Evolutionary conservation across 2,888 invertebrate genomes (phyloP), one percentile per base, ranked within the genome.

Genomic region (Trachelus tabidus): DNA sequence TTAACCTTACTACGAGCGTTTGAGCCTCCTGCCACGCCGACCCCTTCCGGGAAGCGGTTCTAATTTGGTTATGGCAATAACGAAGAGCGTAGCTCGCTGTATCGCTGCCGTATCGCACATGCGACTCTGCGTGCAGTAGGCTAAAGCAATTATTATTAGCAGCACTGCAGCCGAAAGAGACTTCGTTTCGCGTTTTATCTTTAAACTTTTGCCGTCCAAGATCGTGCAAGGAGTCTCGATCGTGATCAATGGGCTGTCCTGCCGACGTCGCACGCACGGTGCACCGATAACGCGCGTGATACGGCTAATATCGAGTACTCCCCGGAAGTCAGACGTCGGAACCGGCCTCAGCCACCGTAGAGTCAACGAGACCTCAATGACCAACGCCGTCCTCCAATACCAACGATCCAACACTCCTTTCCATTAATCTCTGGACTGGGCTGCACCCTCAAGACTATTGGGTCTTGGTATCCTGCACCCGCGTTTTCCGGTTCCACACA

Each of bases 1-100:
- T 84, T 84, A 85, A 83, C 81, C 83, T 82, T 85, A 79, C 85
- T 83, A 85, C 85, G 77, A 79, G 79, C 79, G 68, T 69, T 69
- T 75, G 68, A 83, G 77, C 83, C 83, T 83, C 83, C 76, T 73
- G 82, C 82, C 78, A 82, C 78, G 79, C 80, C 77, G 75, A 80
- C 78, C 77, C 78, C 80, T 84, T 84, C 83, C 76, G 75, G 79
- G 85, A 84, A 84, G 56, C 56, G 15, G 23, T 23, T 56, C 56
- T 56, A 56, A 56, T 56, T 56, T 56, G 56, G 56, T 56, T 56
- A 56, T 56, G 56, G 56, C 56, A 56, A 56, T 56, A 56, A 23
- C 1, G 23, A 56, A 56, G 15, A 15, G 56, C 23, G 2, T 23
- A 9, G 56, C 4, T 4, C 4, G 15, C 15, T 12, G 40, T 23